Evolutionary conservation across 2,797 vertebrate genomes (phyloP).

Genomic region (Chelmon rostratus): DNA sequence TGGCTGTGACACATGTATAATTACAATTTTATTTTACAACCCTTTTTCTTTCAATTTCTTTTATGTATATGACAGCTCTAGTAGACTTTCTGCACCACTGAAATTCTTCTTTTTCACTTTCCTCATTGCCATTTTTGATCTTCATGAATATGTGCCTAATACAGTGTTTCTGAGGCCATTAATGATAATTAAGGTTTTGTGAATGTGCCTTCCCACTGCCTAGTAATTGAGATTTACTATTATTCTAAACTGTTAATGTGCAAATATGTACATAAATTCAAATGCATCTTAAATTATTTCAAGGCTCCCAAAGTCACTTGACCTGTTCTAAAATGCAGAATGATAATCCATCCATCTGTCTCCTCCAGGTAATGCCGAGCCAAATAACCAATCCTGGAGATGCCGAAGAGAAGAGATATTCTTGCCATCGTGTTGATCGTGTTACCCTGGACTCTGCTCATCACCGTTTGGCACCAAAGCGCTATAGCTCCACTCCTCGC

Average conservation of each 20-base stretch:
- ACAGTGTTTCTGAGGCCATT: not conserved
- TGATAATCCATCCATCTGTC: not conserved
- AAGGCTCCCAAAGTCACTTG: not conserved
- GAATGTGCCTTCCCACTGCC: not conserved
- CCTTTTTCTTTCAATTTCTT: not conserved
- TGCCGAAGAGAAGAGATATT: conserved; percentile 99
- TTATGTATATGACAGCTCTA: not conserved
- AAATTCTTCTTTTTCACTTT: conserved; percentile 13
- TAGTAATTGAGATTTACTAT: conserved; percentile 10
- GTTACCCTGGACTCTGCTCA: conserved; percentile 98
- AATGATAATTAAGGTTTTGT: not conserved
- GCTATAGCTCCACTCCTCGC: conserved; percentile 96
- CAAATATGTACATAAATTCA: not conserved
- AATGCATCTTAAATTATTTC: not conserved
- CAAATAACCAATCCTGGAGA: conserved; percentile 97
- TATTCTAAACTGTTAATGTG: not conserved
- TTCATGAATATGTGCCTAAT: not conserved
- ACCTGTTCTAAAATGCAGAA: not conserved
- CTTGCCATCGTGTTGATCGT: conserved; percentile 98
- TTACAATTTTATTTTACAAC: not conserved
- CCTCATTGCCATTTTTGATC: not conserved
- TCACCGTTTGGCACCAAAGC: conserved; percentile 99
- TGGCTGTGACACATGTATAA: not conserved
- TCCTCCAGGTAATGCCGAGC: conserved; percentile 95
- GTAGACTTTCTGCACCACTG: conserved; percentile 11